These are phyloP conservation scores for Petrocephalus microphthalmus DNA, from an alignment of 2,113 vertebrate genomes.

Conservation along the genomic window DNA sequence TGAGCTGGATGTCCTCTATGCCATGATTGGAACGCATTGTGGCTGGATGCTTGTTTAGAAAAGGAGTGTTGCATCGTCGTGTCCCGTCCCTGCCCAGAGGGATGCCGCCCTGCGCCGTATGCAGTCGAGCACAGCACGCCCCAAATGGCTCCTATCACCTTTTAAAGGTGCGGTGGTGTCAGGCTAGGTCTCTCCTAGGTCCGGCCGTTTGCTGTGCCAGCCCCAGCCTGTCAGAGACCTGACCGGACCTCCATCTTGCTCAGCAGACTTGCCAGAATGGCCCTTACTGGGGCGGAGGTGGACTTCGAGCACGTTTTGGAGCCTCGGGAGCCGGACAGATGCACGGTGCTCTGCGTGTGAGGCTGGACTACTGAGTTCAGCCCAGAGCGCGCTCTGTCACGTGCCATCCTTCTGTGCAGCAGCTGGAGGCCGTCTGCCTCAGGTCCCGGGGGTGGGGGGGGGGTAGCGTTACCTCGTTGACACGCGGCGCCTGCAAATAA, in stretches of 20 bases:
- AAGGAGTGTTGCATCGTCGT: neutral
- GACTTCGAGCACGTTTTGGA: neutral
- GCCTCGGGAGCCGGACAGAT: neutral
- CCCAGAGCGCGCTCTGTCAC: neutral
- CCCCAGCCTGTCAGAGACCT: neutral
- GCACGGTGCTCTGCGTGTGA: neutral
- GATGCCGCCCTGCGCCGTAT: neutral
- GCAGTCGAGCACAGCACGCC: neutral
- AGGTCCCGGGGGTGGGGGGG: neutral
- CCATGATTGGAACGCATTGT: neutral
- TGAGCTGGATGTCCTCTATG: neutral
- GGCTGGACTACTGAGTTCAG: neutral
- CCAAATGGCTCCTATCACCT: neutral
- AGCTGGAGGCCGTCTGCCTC: neutral
- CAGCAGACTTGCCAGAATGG: neutral
- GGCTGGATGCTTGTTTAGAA: neutral
- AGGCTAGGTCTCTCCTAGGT: neutral
- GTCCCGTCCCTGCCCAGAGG: neutral
- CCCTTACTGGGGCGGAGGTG: neutral
- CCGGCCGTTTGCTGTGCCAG: neutral
- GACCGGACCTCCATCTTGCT: neutral
- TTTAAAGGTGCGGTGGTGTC: neutral
- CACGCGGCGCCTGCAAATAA: neutral
- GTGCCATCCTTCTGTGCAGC: neutral
- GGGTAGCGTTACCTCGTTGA: neutral